Evolutionary conservation across 2,888 invertebrate genomes (phyloP).

Genomic region (Schizotus pectinicornis): DNA sequence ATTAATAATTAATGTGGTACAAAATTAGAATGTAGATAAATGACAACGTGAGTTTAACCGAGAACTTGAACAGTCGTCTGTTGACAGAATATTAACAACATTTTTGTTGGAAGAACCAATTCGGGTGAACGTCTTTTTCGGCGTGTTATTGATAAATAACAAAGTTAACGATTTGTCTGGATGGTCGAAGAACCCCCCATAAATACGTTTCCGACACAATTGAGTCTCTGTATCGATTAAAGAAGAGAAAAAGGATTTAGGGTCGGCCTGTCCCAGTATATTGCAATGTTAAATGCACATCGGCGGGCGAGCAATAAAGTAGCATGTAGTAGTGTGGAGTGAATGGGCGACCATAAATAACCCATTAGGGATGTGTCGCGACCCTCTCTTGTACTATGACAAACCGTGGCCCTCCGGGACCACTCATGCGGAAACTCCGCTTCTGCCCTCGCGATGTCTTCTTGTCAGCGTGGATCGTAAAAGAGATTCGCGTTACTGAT

Average conservation of each 20-base stretch:
- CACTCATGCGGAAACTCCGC: constrained; percentile 45
- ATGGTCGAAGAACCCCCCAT: no score
- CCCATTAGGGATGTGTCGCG: constrained; percentile 50
- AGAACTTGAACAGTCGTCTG: no score
- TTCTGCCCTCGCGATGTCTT: constrained; percentile 35
- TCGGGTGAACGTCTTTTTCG: no score
- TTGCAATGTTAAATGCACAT: constrained; percentile 38
- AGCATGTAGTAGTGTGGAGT: constrained; percentile 32
- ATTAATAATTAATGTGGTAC: no score
- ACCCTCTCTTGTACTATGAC: constrained; percentile 41
- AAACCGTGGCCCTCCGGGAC: constrained; percentile 47
- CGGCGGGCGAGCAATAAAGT: constrained; percentile 45
- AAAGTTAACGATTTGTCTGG: no score
- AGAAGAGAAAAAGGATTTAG: constrained; percentile 15
- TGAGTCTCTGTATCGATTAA: constrained; percentile 27
- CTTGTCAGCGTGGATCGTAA: constrained; percentile 36
- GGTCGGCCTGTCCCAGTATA: constrained; percentile 8
- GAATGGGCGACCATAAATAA: constrained; percentile 54
- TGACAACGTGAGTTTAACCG: no score
- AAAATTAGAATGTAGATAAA: no score
- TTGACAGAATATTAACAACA: no score
- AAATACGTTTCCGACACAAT: constrained; percentile 12
- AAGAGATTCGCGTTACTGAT: constrained; percentile 37
- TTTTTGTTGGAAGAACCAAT: no score
- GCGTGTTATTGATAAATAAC: no score